Evolutionary conservation across 2,797 vertebrate genomes (phyloP).

Genomic region (Gadopsis bispinosus): DNA sequence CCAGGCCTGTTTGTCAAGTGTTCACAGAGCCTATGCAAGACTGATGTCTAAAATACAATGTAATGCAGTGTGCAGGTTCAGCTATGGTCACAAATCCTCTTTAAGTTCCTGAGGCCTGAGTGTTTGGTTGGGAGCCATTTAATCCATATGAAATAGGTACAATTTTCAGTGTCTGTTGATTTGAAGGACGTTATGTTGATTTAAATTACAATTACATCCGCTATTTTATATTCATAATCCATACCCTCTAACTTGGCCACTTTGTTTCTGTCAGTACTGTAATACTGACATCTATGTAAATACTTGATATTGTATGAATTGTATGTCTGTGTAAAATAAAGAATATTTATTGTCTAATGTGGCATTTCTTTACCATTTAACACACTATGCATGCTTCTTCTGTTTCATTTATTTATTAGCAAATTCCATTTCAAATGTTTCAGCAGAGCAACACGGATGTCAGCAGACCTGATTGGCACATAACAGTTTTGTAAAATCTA

Average conservation of each 20-base stretch:
- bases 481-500: conserved; percentile 5
- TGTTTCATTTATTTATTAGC: conserved; percentile 40
- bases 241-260: not conserved
- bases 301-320: conserved; percentile 51
- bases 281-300: conserved; percentile 53
- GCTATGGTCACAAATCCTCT: conserved; percentile 17
- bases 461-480: not conserved
- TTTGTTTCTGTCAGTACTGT: conserved; percentile 34
- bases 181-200: not conserved
- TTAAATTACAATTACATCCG: not conserved
- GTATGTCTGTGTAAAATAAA: conserved; percentile 66
- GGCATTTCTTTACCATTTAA: not conserved
- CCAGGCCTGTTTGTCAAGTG: conserved; percentile 34
- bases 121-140: not conserved
- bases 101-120: conserved; percentile 1
- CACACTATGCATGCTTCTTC: not conserved
- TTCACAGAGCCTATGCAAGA: conserved; percentile 52
- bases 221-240: not conserved
- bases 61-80: conserved; percentile 19
- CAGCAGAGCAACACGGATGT: conserved; percentile 18
- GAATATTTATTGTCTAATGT: conserved; percentile 68
- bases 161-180: not conserved
- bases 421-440: conserved; percentile 20
- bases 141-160: not conserved
- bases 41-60: conserved; percentile 3